These are phyloP conservation scores for Polyergus mexicanus DNA, from an alignment of 1,140 invertebrate genomes.

Conservation along the genomic window DNA sequence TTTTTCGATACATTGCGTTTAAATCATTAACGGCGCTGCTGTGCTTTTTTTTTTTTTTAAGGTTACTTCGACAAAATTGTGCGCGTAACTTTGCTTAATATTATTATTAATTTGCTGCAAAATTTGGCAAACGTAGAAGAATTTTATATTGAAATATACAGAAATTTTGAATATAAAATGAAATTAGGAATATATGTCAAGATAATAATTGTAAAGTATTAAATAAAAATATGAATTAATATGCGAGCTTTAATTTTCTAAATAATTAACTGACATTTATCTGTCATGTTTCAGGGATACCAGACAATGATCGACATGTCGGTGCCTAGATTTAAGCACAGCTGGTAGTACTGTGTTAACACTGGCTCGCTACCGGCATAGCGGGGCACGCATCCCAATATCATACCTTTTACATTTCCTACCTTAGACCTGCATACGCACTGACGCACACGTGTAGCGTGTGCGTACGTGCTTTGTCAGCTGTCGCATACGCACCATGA, in stretches of 20 bases:
- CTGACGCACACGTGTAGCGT: constrained; percentile 74
- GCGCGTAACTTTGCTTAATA: neutral
- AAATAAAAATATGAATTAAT: neutral
- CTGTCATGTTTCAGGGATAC: constrained; percentile 76
- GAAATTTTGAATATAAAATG: neutral
- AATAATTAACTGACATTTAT: neutral
- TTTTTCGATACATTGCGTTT: neutral
- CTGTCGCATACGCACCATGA: constrained; percentile 79
- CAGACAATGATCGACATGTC: constrained; percentile 78
- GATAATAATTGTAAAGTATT: constrained; percentile 1
- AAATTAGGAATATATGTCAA: neutral
- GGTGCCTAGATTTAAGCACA: constrained; percentile 72
- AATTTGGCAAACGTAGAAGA: neutral
- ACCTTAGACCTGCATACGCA: constrained; percentile 71
- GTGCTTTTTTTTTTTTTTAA: constrained; percentile 29
- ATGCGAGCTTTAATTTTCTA: neutral
- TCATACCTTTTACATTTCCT: constrained; percentile 73
- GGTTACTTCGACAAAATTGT: constrained; percentile 12
- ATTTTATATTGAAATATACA: neutral
- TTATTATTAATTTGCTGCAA: neutral
- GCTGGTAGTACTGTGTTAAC: constrained; percentile 79
- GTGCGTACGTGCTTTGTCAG: constrained; percentile 74
- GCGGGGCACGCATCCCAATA: constrained; percentile 67
- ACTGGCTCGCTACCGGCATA: constrained; percentile 75
- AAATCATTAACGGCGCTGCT: neutral